Base-by-base conservation (phyloP, 2,797 vertebrate genomes). In the Macrochelys suwanniensis region DNA sequence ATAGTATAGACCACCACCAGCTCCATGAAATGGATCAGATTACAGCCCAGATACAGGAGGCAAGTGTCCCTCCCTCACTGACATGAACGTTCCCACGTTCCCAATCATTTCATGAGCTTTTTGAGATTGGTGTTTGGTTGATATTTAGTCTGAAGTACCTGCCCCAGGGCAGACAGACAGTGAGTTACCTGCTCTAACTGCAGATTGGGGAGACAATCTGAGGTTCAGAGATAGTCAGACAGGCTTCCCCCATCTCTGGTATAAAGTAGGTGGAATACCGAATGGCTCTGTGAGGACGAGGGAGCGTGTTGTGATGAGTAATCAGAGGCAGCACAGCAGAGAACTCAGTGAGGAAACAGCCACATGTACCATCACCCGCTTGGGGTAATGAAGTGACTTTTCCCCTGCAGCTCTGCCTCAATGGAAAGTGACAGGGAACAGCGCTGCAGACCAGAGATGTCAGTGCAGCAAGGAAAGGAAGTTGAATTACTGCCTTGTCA, bases 271-370 rank as follows among this genome's bases (percentile, higher is more conserved):
- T 61, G 19, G 79, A 19, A 42, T 45, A 81, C 61, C 15, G 33
- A 51, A 2, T 31, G 74, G 1, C 25, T 88, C 51, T 15, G 1
- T 8, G 11, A 79, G 90, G 53, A 95, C 28, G 51, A 87, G 76
- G 7, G 10, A 33, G 8, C 9, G 28, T 51, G n/a, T 0, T 0
- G 51, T 77, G 65, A 1, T 1, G 17, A 82, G 21, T 4, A 51
- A 51, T 31, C 50, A 37, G n/a, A 96, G 82, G 26, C 26, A 92
- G 76, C 79, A 21, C 42, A 57, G 51, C 56, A 25, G 51, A 68
- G 85, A 89, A 53, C 53, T 54, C 83, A 91, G 42, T 23, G 6
- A 87, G 85, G 28, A 85, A 91, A 84, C 2, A 85, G 51, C 37
- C 82, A 45, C 54, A 4, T 0, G 37, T 13, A 4, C 45, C 68